phyloP scores from a whole-genome alignment of 2,888 invertebrate species.

The Amphiduros pacificus region DNA sequence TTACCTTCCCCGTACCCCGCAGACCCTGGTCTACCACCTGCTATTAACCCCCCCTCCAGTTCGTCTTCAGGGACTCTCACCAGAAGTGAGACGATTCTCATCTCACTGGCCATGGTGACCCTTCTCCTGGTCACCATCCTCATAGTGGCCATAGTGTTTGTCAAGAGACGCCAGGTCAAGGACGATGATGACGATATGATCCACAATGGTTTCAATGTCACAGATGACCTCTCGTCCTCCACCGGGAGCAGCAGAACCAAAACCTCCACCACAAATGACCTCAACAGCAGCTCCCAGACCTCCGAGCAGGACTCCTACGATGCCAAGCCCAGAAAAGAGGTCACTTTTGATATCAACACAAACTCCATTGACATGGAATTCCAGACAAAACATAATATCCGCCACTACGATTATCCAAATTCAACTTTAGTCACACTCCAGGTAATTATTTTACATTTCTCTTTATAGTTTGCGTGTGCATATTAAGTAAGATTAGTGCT shows the following conservation, averaged over 20 bases:
- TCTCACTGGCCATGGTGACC: conserved; percentile 26
- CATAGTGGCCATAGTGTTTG: conserved; percentile 25
- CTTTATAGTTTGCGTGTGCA: too few relatives aligned
- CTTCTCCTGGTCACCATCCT: conserved; percentile 25
- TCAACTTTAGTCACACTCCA: conserved; percentile 5
- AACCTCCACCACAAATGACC: background rate
- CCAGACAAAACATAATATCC: too few relatives aligned
- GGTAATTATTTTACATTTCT: background rate
- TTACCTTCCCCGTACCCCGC: conserved; percentile 6
- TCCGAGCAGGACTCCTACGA: conserved; percentile 9
- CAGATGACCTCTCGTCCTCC: conserved; percentile 4
- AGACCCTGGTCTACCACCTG: background rate
- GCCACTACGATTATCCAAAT: background rate
- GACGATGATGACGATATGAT: conserved; percentile 11
- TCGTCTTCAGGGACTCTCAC: background rate
- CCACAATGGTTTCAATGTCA: conserved; percentile 9
- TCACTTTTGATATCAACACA: conserved; percentile 8
- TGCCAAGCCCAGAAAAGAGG: conserved; percentile 4
- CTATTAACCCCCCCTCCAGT: background rate
- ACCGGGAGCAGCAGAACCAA: background rate
- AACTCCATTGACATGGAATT: background rate
- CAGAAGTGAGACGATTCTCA: conserved; percentile 21
- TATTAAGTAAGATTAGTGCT: too few relatives aligned
- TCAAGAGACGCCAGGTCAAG: conserved; percentile 14
- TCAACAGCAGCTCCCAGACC: conserved; percentile 3